Evolutionary conservation across 2,113 vertebrate species (phyloP).

Genomic region (Ranitomeya imitator): DNA sequence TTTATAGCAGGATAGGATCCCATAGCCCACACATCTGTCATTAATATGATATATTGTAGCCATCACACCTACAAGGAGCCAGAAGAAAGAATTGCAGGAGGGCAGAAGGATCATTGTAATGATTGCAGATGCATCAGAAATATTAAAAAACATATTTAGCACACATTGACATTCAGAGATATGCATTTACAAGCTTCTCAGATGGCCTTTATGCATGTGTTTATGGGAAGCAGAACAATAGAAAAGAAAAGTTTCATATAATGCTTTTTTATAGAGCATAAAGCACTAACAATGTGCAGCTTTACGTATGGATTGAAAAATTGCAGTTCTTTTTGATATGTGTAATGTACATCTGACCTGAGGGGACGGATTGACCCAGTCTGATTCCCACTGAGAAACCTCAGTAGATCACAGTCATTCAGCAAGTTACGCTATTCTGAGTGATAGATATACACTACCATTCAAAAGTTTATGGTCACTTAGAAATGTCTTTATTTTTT

Average conservation of each 20-base stretch:
- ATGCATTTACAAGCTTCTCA: slow-evolving; percentile 15
- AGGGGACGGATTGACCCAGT: background rate
- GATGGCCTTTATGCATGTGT: slow-evolving; percentile 13
- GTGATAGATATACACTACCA: too few species aligned
- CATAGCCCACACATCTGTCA: slow-evolving; percentile 32
- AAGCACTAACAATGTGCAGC: background rate
- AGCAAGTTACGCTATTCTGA: too few species aligned
- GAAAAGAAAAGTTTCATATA: background rate
- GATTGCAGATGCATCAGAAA: background rate
- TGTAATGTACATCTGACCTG: background rate
- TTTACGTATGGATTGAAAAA: background rate
- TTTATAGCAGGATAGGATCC: background rate
- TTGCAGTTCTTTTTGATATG: background rate
- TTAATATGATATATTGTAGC: slow-evolving; percentile 16
- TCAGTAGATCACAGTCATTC: background rate
- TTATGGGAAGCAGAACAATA: slow-evolving; percentile 6
- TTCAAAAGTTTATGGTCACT: too few species aligned
- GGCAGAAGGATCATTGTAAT: background rate
- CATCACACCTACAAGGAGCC: slow-evolving; percentile 17
- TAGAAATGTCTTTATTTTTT: too few species aligned
- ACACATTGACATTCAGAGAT: slow-evolving; percentile 15
- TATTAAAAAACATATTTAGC: slow-evolving; percentile 13
- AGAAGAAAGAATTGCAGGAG: slow-evolving; percentile 9
- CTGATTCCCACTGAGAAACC: background rate
- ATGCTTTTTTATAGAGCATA: slow-evolving; percentile 14